These are phyloP conservation scores for Panulirus ornatus DNA, from an alignment of 1,140 invertebrate genomes.

Conservation along the genomic window DNA sequence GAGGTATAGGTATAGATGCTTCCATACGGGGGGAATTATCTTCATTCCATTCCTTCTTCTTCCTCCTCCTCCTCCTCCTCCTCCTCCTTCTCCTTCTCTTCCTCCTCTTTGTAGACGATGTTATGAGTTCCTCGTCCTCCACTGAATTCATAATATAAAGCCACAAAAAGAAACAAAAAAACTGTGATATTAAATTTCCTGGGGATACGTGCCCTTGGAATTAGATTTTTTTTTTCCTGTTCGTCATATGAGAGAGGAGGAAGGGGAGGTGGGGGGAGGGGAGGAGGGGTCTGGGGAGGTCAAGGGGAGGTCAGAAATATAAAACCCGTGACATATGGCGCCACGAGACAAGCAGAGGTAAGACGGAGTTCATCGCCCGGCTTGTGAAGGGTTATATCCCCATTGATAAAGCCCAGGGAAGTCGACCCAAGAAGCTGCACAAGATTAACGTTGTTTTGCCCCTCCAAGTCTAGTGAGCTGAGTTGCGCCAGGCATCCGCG, in stretches of 20 bases:
- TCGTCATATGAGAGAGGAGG: neutral
- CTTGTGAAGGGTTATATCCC: conserved; percentile 3
- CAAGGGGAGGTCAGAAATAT: conserved; percentile 48
- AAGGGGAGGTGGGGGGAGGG: neutral
- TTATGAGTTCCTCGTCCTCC: neutral
- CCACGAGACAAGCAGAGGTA: neutral
- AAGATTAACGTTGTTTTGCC: conserved; percentile 19
- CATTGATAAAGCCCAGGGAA: neutral
- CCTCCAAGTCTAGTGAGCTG: neutral
- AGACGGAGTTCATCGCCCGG: neutral
- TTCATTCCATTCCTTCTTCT: neutral
- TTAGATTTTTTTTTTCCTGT: conserved; percentile 29
- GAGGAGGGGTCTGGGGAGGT: conserved; percentile 3
- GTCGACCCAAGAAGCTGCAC: neutral
- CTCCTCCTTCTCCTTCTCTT: neutral
- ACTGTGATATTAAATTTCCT: conserved; percentile 44
- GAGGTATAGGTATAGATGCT: no score
- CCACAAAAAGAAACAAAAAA: conserved; percentile 18
- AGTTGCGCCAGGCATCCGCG: conserved; percentile 22
- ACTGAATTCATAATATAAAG: neutral
- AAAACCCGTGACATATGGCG: conserved; percentile 62
- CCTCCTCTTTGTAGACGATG: neutral
- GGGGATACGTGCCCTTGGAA: conserved; percentile 13
- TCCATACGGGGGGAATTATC: no score
- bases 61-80: neutral